Percentiles rank a stretch among this genome's conserved stretches.
These are phyloP conservation scores for Formica selysi DNA, from an alignment of 1,140 invertebrate species.

Conservation along the genomic window DNA sequence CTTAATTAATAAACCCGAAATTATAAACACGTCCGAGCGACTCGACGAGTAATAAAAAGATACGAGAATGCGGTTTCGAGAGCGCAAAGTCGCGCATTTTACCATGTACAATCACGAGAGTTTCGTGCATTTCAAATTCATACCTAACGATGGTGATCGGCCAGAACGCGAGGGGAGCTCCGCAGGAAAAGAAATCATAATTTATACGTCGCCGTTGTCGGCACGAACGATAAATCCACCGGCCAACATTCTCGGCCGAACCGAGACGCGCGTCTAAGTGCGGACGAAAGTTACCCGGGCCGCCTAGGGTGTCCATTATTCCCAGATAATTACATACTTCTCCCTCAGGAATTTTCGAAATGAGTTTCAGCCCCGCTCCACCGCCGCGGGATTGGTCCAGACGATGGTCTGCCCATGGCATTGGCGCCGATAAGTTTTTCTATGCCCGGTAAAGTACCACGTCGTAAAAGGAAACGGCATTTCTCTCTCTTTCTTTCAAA, in stretches of 20 bases:
- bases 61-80: neutral
- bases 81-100: neutral
- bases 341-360: conserved; percentile 80
- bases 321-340: conserved; percentile 79
- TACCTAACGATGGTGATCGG: neutral
- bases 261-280: neutral
- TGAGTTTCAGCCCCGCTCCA: conserved; percentile 70
- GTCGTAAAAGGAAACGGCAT: conserved; percentile 5
- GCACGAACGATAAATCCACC: conserved; percentile 69
- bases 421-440: conserved; percentile 33
- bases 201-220: conserved; percentile 66
- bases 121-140: neutral
- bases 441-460: neutral
- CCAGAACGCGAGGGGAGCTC: neutral
- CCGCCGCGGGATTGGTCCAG: conserved; percentile 23
- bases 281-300: conserved; percentile 70
- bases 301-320: conserved; percentile 79
- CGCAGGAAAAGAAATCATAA: conserved; percentile 60
- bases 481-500: neutral
- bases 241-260: conserved; percentile 22
- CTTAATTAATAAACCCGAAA: conserved; percentile 50
- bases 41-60: neutral
- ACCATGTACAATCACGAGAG: neutral
- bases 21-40: conserved; percentile 6
- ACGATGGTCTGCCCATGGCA: neutral